Conservation (phyloP, 2,888 invertebrate species). For the Clistopyga incitator region DNA sequence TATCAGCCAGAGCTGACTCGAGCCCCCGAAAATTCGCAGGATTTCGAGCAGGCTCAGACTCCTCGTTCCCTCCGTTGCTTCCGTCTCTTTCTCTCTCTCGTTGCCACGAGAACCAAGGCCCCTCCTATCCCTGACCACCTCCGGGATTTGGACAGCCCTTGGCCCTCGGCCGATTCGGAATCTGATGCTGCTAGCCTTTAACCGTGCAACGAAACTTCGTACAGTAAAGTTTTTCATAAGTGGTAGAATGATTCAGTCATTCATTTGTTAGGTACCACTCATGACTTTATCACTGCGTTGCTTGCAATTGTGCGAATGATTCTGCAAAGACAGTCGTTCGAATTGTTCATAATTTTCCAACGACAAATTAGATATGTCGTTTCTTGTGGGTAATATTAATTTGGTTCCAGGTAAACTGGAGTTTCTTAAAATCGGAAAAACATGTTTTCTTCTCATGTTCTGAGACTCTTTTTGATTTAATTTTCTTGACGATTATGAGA, state of each 20-base stretch:
- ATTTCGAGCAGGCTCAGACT: slow-evolving; percentile 72
- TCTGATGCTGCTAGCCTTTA: slow-evolving; percentile 24
- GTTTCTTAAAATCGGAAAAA: background rate
- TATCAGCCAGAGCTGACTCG: slow-evolving; percentile 29
- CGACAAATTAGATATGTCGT: background rate
- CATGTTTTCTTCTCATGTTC: background rate
- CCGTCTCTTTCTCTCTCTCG: slow-evolving; percentile 52
- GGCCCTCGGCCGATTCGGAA: slow-evolving; percentile 66
- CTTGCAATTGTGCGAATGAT: background rate
- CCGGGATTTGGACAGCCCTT: slow-evolving; percentile 59
- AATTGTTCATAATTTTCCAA: background rate
- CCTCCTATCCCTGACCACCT: slow-evolving; percentile 65
- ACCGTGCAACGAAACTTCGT: slow-evolving; percentile 15
- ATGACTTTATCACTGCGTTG: background rate
- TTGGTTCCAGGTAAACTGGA: background rate
- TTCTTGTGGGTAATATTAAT: background rate
- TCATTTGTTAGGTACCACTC: background rate
- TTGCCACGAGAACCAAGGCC: slow-evolving; percentile 71
- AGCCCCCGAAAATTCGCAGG: slow-evolving; percentile 65
- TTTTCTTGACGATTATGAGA: background rate
- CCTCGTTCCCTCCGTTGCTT: slow-evolving; percentile 60
- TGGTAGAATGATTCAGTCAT: background rate
- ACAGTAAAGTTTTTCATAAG: slow-evolving; percentile 1
- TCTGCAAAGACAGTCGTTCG: background rate
- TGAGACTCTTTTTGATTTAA: background rate